phyloP scores from a whole-genome alignment of 2,113 vertebrate genomes.

The Lanius ludovicianus region DNA sequence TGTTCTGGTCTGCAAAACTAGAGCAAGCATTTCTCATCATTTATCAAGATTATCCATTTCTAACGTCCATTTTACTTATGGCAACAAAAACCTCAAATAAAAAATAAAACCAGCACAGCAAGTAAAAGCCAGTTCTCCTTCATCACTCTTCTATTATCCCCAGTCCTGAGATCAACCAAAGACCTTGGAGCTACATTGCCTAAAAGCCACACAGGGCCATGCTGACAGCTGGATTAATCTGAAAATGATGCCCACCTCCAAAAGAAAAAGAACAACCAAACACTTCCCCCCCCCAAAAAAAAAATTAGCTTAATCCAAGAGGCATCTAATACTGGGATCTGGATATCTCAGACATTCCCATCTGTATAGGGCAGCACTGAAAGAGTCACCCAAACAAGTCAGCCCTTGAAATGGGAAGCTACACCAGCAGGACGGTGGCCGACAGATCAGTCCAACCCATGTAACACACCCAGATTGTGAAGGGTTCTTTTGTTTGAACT shows the following conservation, averaged over 20 bases:
- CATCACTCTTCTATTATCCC: not conserved
- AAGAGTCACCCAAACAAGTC: not conserved
- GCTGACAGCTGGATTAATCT: not conserved
- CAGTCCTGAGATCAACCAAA: not conserved
- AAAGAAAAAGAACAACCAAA: no score
- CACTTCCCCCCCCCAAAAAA: fast-evolving
- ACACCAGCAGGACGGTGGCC: not conserved
- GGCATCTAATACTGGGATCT: not conserved
- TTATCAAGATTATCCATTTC: not conserved
- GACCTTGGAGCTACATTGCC: not conserved
- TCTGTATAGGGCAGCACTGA: not conserved
- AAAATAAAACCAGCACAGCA: not conserved
- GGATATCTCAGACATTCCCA: not conserved
- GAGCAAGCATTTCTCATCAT: not conserved
- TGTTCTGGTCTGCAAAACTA: not conserved
- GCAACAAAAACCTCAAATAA: not conserved
- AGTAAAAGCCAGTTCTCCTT: not conserved
- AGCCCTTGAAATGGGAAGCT: not conserved
- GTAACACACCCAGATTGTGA: not conserved
- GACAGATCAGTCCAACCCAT: not conserved
- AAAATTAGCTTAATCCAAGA: not conserved
- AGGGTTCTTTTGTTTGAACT: not conserved
- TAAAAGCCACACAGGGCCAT: not conserved
- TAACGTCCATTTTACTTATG: not conserved
- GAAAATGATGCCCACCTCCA: not conserved